Percentiles rank a stretch among this genome's conserved stretches.
Evolutionary conservation across 2,113 vertebrate species (phyloP).

Genomic region (Stegastes partitus): DNA sequence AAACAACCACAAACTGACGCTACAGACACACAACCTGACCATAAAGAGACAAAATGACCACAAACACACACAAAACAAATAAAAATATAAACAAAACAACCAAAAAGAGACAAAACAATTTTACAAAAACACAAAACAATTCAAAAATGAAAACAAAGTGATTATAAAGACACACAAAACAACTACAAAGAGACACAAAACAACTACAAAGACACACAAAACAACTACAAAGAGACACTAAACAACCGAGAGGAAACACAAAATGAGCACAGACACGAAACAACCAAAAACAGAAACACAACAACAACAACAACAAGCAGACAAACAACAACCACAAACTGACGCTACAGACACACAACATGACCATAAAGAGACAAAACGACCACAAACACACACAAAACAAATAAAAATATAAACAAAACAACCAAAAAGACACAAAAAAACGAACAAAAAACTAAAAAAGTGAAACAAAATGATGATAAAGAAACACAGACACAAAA

Average conservation of each 20-base stretch:
- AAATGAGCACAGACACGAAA: neutral
- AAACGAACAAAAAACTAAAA: neutral
- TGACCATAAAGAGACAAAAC: neutral
- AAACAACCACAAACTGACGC: neutral
- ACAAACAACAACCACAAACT: neutral
- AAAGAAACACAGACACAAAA: too few relatives aligned
- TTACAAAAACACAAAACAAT: too few relatives aligned
- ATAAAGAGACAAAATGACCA: neutral
- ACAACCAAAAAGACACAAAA: neutral
- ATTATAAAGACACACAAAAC: too few relatives aligned
- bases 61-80: neutral
- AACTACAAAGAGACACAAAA: neutral
- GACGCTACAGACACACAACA: too few relatives aligned
- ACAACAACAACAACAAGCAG: too few relatives aligned
- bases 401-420: neutral
- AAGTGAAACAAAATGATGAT: neutral
- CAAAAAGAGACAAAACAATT: neutral
- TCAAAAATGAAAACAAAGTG: too few relatives aligned
- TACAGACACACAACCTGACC: too few relatives aligned
- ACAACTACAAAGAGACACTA: neutral
- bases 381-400: neutral
- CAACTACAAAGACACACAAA: neutral
- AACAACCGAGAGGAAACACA: neutral
- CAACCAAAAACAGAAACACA: neutral
- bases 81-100: neutral